phyloP scores from a whole-genome alignment of 2,888 invertebrate genomes.

The Lypha dubia region DNA sequence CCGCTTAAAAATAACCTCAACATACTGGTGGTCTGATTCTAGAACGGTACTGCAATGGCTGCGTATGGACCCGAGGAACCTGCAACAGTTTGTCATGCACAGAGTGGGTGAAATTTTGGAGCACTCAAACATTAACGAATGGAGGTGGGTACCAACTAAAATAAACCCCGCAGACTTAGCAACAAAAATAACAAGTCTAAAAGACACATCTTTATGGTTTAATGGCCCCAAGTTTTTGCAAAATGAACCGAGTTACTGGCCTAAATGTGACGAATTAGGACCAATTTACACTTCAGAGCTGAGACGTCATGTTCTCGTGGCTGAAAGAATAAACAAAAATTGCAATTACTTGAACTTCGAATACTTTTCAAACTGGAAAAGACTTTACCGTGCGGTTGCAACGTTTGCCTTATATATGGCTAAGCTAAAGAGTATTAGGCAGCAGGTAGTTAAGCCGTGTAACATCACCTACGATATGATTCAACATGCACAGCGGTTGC shows the following conservation, averaged over 20 bases:
- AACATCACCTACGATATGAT: too few species aligned
- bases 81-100: constrained; percentile 15
- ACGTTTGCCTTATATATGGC: too few species aligned
- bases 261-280: too few species aligned
- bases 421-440: too few species aligned
- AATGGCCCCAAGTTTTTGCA: constrained; percentile 51
- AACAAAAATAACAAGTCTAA: constrained; percentile 50
- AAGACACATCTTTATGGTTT: constrained; percentile 51
- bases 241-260: background rate
- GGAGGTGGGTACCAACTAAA: constrained; percentile 60
- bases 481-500: too few species aligned
- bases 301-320: too few species aligned
- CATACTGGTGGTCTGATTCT: constrained; percentile 59
- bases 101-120: constrained; percentile 65
- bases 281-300: too few species aligned
- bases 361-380: constrained; percentile 64
- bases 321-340: background rate
- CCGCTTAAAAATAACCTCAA: constrained; percentile 24
- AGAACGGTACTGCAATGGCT: constrained; percentile 56
- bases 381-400: constrained; percentile 62
- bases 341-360: constrained; percentile 40
- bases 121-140: constrained; percentile 53
- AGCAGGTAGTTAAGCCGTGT: too few species aligned
- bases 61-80: constrained; percentile 13
- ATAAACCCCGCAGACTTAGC: too few species aligned